Evolutionary conservation across 30 jellyfish, hydroid and myxozoan genomes (phyloP).

Genomic region (Chironex yamaguchii): DNA sequence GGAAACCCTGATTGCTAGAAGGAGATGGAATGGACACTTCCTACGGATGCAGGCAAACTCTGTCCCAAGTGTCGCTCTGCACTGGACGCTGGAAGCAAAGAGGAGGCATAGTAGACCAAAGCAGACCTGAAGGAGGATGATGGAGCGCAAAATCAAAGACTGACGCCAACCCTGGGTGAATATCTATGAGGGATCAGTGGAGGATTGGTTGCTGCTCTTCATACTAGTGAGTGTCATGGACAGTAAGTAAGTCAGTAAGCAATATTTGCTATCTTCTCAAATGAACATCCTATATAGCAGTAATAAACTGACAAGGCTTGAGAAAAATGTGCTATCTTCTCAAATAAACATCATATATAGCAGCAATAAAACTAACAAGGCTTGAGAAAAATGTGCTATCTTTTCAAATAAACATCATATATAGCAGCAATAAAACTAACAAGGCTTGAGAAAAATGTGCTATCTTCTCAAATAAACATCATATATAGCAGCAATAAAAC

Average conservation of each 20-base stretch:
- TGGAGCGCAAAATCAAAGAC: neutral
- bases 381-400: too few species aligned
- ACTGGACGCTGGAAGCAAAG: neutral
- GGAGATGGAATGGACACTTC: neutral
- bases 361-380: too few species aligned
- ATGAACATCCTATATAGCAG: too few species aligned
- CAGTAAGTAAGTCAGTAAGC: neutral
- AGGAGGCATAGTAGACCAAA: neutral
- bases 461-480: too few species aligned
- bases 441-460: too few species aligned
- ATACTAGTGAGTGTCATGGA: neutral
- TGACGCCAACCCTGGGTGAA: neutral
- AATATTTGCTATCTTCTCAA: too few species aligned
- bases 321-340: too few species aligned
- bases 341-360: too few species aligned
- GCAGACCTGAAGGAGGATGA: neutral
- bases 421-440: too few species aligned
- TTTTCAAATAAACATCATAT: too few species aligned
- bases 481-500: too few species aligned
- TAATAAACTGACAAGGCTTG: too few species aligned
- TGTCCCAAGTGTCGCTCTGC: neutral
- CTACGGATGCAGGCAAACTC: neutral
- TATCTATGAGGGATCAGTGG: neutral
- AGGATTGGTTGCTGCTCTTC: neutral
- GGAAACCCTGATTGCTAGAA: neutral